Evolutionary conservation across 1,140 invertebrate species (phyloP), one percentile per base, ranked within the genome.

Genomic region (Rhopalosiphum maidis): DNA sequence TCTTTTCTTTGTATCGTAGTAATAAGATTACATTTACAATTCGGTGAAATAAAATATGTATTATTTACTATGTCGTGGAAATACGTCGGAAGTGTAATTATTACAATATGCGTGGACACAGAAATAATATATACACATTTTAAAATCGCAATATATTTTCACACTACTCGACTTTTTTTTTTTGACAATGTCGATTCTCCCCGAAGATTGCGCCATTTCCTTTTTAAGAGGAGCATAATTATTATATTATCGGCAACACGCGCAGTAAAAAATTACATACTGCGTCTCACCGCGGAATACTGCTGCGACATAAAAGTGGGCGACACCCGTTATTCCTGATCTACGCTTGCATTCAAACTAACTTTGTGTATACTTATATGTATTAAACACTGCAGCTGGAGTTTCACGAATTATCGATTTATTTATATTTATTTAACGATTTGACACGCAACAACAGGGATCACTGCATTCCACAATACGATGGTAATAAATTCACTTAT

Each of bases 261-360:
- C 25, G 22, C 51, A 41, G 35, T 22, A 90, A 55, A 54, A 46
- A 77, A n/a, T 88, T 88, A 51, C 88, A 90, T 35, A 22, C 48
- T 54, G 46, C 87, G 43, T 54, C 21, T 51, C 35, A 23, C 48
- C 51, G 21, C 22, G 9, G 55, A 9, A 60, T 48, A 48, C 37
- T 87, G 51, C 35, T 37, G 35, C 35, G 23, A 55, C 88, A 25
- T 37, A 30, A 35, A 41, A 11, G 88, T 90, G 88, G 88, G 88
- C 88, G 88, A 90, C 51, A 90, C 88, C 88, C 88, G 88, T 90
- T 90, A 90, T 90, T 55, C 30, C 35, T 23, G n/a, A 90, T 90
- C 22, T 35, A 23, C 46, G 22, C 46, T 35, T n/a, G 48, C 87
- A 48, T 51, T 51, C 60, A 77, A 77, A 77, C 60, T 15, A n/a